phyloP scores from a whole-genome alignment of 2,797 vertebrate genomes.

The Eulemur albifrons region DNA sequence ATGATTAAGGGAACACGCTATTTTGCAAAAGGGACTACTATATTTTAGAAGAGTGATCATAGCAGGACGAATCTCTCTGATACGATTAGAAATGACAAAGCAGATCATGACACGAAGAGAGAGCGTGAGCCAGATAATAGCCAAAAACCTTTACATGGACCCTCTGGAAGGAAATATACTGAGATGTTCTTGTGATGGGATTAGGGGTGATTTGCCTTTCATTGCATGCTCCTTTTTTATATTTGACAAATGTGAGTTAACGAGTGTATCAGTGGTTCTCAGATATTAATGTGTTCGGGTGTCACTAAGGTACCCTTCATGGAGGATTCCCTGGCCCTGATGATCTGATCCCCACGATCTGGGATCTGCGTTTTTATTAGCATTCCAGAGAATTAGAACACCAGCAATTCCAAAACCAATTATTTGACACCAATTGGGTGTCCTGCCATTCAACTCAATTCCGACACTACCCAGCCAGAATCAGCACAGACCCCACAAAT shows the following conservation, averaged over 20 bases:
- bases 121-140: background rate
- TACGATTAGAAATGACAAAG: background rate
- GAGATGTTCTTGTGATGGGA: no score
- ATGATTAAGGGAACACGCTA: background rate
- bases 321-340: background rate
- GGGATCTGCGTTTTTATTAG: background rate
- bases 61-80: background rate
- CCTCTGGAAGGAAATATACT: background rate
- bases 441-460: background rate
- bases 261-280: rapidly evolving
- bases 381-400: background rate
- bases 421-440: background rate
- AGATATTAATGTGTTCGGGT: background rate
- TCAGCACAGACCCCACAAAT: background rate
- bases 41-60: background rate
- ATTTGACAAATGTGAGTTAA: no score
- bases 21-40: background rate
- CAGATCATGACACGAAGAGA: background rate
- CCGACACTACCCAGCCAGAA: background rate
- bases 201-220: background rate
- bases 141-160: background rate
- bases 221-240: background rate
- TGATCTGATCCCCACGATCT: background rate
- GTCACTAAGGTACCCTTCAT: background rate
- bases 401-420: background rate